Evolutionary conservation across 2,113 vertebrate species (phyloP), one percentile per base, ranked within the genome.

Genomic region (Perca fluviatilis): DNA sequence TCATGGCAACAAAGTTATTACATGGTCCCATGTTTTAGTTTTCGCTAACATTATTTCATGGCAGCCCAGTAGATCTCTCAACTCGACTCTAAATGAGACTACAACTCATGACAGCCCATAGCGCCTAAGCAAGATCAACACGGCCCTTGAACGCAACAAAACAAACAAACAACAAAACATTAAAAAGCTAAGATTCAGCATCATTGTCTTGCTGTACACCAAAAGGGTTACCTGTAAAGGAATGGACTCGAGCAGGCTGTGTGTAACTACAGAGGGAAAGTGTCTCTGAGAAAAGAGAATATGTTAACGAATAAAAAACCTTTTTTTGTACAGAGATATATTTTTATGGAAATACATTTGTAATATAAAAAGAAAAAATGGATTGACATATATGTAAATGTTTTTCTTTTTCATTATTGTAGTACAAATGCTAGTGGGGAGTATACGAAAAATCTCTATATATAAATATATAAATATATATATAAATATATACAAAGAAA

Each of bases 271-370:
- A 74, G 85, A 72, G 80, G 74, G 84, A 80, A 77, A 77, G 60
- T 77, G 54, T 88, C 90, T 90, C 85, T 88, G n/a, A 89, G 85
- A 89, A 86, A 91, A 94, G 90, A 93, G 92, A 94, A 91, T 89
- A 87, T 88, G 91, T 84, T 88, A 83, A 88, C 77, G 88, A 93
- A 91, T 85, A 73, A 87, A 92, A 93, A 91, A 25, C 16, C 6
- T 83, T 76, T 85, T 91, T 99, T 99, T 99, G 98, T 99, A 99
- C 97, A 99, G 98, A 99, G 97, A 98, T 99, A 98, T 99, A 99
- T 99, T 99, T 99, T 99, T 99, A 97, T 99, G 97, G 95, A 96
- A 95, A 96, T 95, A 96, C 96, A 96, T 99, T 99, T 99, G 97
- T 99, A 99, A 98, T 98, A 98, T 96, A 96, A 96, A 93, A 97